Evolutionary conservation across 2,113 vertebrate genomes (phyloP).

Genomic region (Salvelinus fontinalis): DNA sequence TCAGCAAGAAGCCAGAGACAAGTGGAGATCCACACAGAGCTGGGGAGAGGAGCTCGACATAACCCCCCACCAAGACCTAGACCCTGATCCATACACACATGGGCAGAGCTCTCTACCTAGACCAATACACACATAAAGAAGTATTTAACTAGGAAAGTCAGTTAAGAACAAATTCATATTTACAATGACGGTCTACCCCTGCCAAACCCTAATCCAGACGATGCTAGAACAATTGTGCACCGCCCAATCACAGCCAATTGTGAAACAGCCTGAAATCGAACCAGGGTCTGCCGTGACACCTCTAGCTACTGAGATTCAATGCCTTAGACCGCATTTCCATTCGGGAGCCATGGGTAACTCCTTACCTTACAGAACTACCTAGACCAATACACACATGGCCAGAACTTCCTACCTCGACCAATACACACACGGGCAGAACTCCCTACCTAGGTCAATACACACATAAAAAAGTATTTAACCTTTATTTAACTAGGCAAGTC

Average conservation of each 20-base stretch:
- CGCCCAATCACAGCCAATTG: too few relatives aligned
- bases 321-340: too few relatives aligned
- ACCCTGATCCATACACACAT: neutral
- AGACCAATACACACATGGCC: neutral
- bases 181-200: too few relatives aligned
- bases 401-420: neutral
- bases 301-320: too few relatives aligned
- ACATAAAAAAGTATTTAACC: neutral
- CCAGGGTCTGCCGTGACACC: too few relatives aligned
- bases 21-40: slow-evolving; percentile 12
- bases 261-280: too few relatives aligned
- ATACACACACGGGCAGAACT: slow-evolving; percentile 15
- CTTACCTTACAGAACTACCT: too few relatives aligned
- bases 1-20: slow-evolving; percentile 35
- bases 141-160: too few relatives aligned
- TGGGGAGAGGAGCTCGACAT: slow-evolving; percentile 19
- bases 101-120: neutral
- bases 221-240: too few relatives aligned
- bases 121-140: neutral
- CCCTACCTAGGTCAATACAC: neutral
- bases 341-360: neutral
- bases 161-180: too few relatives aligned
- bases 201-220: too few relatives aligned
- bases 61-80: slow-evolving; percentile 3
- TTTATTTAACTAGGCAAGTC: too few relatives aligned